Evolutionary conservation across 1,140 invertebrate genomes (phyloP), one percentile per base, ranked within the genome.

Genomic region (Laupala kohalensis): DNA sequence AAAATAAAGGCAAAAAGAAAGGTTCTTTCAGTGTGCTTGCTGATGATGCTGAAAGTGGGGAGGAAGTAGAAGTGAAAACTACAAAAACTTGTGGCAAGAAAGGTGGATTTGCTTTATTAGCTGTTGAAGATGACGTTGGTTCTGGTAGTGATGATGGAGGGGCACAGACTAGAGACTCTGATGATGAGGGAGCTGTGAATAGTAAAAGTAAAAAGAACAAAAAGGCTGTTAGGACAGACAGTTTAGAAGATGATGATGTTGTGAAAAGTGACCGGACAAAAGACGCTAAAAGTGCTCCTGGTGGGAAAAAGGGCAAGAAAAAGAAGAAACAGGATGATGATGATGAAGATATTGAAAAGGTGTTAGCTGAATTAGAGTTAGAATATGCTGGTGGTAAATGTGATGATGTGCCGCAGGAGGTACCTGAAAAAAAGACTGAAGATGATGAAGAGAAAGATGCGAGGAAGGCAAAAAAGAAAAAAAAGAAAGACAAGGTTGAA

Each of bases 351-450:
- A 79, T 78, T 77, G 77, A 79, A 74, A 80, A 92, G 80, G 89
- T 92, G 65, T 80, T 95, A 74, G 92, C 91, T 26, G 90, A 92
- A 81, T 81, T 92, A 73, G 87, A 90, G 84, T 83, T 90, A 78
- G 90, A 92, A 81, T 91, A 92, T 83, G 82, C 89, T 71, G 89
- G 88, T 28, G 76, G 79, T 71, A 86, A 83, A 79, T 82, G 77
- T 74, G 79, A 82, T 28, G 73, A 68, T 71, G 72, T 73, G 62
- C 72, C 64, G 63, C 75, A 75, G 72, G 67, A 77, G 67, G 69
- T 69, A 19, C 67, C 13, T n/a, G 73, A 73, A 62, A 72, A 67
- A 68, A 70, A 65, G 24, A 75, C 71, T 71, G 64, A 72, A 66
- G 66, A 71, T 72, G 75, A 75, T 71, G 74, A 76, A 72, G 66